phyloP scores from a whole-genome alignment of 2,797 vertebrate species.

The Gymnocypris eckloni region DNA sequence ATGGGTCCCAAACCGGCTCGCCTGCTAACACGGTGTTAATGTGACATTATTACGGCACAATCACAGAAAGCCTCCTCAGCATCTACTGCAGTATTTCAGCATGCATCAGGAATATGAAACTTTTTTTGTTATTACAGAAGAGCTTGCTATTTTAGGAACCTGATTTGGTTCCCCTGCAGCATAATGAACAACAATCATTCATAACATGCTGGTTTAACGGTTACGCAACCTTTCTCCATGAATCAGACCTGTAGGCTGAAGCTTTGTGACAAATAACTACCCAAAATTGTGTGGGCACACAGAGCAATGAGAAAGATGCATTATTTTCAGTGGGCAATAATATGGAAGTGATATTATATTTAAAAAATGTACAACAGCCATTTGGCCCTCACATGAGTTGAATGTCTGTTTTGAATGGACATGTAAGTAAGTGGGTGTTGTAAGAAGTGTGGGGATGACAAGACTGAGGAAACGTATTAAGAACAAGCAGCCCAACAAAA shows the following conservation, averaged over 20 bases:
- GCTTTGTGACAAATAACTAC: constrained; percentile 38
- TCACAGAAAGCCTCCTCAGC: constrained; percentile 27
- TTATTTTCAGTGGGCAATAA: background rate
- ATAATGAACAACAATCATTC: constrained; percentile 44
- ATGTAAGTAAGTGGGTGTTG: constrained; percentile 14
- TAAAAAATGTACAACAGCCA: background rate
- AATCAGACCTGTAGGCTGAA: constrained; percentile 49
- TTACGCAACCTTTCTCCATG: constrained; percentile 40
- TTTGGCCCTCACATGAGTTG: background rate
- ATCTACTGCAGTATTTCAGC: background rate
- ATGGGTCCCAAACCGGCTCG: background rate
- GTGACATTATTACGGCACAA: background rate
- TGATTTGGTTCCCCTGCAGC: constrained; percentile 41
- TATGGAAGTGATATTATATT: background rate
- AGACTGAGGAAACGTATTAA: constrained; percentile 25
- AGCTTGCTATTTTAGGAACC: constrained; percentile 34
- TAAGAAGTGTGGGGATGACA: constrained; percentile 24
- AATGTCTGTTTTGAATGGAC: constrained; percentile 31
- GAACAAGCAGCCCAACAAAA: constrained; percentile 14
- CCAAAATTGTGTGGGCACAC: constrained; percentile 31
- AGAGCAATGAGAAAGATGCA: constrained; percentile 11
- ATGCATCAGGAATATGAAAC: constrained; percentile 1
- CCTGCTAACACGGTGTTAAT: constrained; percentile 34
- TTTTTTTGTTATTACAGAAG: constrained; percentile 29
- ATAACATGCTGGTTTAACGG: constrained; percentile 36